These are phyloP conservation scores for Rissa tridactyla DNA, from an alignment of 2,113 vertebrate genomes.

Conservation along the genomic window DNA sequence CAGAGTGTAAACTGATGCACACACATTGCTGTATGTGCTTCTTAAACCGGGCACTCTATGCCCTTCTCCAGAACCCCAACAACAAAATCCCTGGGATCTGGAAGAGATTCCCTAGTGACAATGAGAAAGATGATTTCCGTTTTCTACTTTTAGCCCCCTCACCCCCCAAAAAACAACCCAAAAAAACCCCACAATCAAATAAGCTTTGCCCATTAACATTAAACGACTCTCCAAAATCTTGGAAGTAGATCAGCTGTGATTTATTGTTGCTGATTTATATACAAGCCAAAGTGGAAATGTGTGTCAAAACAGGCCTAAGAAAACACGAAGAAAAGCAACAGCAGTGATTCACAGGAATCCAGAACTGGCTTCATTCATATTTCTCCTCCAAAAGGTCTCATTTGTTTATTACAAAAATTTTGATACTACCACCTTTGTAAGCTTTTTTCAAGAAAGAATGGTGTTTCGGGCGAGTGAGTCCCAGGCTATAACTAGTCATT, in stretches of 20 bases:
- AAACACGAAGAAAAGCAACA: neutral
- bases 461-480: neutral
- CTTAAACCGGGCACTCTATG: neutral
- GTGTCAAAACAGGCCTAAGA: neutral
- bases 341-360: neutral
- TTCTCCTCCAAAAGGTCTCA: neutral
- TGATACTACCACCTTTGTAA: neutral
- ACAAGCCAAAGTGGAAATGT: neutral
- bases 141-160: neutral
- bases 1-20: neutral
- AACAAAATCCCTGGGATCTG: neutral
- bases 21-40: fast-evolving
- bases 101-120: neutral
- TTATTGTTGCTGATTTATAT: neutral
- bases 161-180: no score
- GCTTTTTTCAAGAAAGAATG: neutral
- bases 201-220: neutral
- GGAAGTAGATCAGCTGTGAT: neutral
- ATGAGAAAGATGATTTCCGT: neutral
- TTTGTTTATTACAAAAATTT: neutral
- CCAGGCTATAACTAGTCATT: neutral
- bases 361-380: neutral
- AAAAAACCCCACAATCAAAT: neutral
- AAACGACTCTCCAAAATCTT: neutral
- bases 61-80: neutral